A percentile compares a stretch with the other conserved stretches of the same genome.
Evolutionary conservation across 2,113 vertebrate species (phyloP).

Genomic region (Rhagologus leucostigma): DNA sequence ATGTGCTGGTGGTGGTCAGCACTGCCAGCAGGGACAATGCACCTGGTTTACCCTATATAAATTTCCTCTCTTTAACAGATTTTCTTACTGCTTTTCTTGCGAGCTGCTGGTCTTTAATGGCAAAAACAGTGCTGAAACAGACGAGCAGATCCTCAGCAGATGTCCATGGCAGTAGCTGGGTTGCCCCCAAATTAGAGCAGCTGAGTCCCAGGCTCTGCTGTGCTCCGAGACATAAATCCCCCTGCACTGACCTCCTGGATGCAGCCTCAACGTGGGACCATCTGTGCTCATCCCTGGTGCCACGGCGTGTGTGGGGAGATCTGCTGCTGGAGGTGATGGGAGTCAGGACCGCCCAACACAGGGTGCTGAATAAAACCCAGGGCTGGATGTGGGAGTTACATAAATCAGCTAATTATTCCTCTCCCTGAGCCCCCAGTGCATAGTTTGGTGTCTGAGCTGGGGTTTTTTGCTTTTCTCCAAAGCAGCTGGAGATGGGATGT

Average conservation of each 20-base stretch:
- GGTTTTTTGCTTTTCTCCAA: conserved; percentile 37
- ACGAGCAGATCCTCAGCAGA: conserved; percentile 8
- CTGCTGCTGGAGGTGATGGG: neutral
- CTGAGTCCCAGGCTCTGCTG: neutral
- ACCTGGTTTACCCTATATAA: neutral
- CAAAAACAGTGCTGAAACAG: neutral
- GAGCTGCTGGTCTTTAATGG: neutral
- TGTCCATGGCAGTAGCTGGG: neutral
- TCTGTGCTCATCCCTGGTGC: neutral
- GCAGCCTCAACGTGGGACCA: neutral
- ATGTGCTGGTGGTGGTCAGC: neutral
- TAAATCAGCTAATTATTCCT: conserved; percentile 25
- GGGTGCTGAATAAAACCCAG: neutral
- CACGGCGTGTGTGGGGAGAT: neutral
- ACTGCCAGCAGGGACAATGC: neutral
- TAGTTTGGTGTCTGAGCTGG: conserved; percentile 4
- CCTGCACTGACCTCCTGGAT: neutral
- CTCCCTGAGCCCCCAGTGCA: neutral
- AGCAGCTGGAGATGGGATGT: conserved; percentile 60
- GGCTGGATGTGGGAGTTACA: neutral
- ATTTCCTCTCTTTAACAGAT: neutral
- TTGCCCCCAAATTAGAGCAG: neutral
- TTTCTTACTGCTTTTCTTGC: neutral
- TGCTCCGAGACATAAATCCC: neutral
- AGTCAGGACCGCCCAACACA: neutral